These are phyloP conservation scores for Morus bassanus DNA, from an alignment of 2,797 vertebrate species.

Conservation along the genomic window DNA sequence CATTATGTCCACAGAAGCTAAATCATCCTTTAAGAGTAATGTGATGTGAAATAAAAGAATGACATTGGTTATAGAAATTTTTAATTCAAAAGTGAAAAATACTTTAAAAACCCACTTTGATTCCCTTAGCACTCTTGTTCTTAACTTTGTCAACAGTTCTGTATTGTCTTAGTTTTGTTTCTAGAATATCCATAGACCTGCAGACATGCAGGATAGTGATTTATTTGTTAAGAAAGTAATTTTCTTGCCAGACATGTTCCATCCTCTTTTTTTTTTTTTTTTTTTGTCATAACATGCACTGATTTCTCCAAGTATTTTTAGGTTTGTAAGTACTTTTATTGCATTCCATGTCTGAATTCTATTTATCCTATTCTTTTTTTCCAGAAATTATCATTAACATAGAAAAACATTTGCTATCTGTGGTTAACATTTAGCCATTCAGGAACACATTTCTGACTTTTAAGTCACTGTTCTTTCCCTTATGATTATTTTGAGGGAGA, in stretches of 20 bases:
- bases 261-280: not conserved
- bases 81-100: not conserved
- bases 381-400: not conserved
- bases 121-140: not conserved
- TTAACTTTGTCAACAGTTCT: not conserved
- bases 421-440: not conserved
- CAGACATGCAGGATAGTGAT: not conserved
- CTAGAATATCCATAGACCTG: not conserved
- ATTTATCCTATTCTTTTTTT: not conserved
- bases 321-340: not conserved
- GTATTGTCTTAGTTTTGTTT: not conserved
- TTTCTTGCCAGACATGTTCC: not conserved
- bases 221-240: not conserved
- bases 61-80: not conserved
- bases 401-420: not conserved
- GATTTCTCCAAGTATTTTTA: not conserved
- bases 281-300: too few species aligned
- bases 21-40: not conserved
- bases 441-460: not conserved
- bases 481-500: not conserved
- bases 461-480: not conserved
- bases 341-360: not conserved
- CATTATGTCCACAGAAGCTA: accelerated
- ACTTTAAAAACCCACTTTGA: not conserved
- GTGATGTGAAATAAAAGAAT: not conserved